These are phyloP conservation scores for Falco concolor DNA, from an alignment of 2,797 vertebrate species.

Conservation along the genomic window DNA sequence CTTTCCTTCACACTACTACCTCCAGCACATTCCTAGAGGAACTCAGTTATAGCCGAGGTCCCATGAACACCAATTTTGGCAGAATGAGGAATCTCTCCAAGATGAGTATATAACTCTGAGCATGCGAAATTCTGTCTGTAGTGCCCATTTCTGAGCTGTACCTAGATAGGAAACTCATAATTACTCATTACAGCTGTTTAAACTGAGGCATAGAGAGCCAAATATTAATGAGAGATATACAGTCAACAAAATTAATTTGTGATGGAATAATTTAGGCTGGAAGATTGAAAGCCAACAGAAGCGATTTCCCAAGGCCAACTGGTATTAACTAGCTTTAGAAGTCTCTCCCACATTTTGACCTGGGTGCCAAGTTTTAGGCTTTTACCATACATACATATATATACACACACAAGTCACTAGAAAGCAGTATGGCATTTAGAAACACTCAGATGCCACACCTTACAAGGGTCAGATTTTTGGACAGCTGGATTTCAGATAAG, in stretches of 20 bases:
- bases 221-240: neutral
- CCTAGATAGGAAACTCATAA: neutral
- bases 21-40: fast-evolving
- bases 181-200: slow-evolving; percentile 20
- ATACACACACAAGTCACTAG: neutral
- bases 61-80: neutral
- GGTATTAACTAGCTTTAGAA: neutral
- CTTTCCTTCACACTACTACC: neutral
- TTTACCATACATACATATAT: neutral
- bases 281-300: neutral
- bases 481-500: neutral
- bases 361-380: neutral
- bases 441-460: neutral
- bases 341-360: neutral
- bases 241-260: slow-evolving; percentile 3
- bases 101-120: neutral
- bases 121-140: neutral
- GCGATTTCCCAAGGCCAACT: neutral
- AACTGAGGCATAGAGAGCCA: slow-evolving; percentile 15
- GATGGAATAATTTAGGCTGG: neutral
- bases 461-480: neutral
- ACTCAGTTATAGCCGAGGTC: fast-evolving
- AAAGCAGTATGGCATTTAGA: neutral
- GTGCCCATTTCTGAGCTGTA: neutral
- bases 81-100: neutral